These are phyloP conservation scores for Aldabrachelys gigantea DNA, from an alignment of 2,113 vertebrate genomes.

Conservation along the genomic window DNA sequence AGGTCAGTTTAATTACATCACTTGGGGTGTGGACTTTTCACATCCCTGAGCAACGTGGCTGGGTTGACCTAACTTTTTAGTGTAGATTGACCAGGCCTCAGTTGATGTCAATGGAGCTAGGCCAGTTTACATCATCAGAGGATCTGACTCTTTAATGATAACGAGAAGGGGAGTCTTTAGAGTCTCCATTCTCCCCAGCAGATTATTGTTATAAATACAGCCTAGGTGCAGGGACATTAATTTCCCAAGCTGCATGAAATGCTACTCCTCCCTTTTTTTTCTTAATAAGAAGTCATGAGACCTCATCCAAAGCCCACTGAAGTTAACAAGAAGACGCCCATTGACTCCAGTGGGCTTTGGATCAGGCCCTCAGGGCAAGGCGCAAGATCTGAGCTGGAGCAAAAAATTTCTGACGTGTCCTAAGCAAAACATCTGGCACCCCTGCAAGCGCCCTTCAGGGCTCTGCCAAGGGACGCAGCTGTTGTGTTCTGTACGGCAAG, in stretches of 20 bases:
- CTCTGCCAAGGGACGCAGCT: slow-evolving; percentile 59
- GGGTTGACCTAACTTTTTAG: background rate
- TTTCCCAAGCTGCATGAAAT: background rate
- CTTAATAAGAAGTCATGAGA: background rate
- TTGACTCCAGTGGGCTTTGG: background rate
- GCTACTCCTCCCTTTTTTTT: background rate
- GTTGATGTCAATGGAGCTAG: background rate
- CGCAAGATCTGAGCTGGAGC: slow-evolving; percentile 19
- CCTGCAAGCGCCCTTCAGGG: slow-evolving; percentile 30
- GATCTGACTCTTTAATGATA: background rate
- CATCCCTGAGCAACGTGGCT: background rate
- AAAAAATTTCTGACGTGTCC: slow-evolving; percentile 60
- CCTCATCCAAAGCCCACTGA: rapidly evolving
- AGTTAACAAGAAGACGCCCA: background rate
- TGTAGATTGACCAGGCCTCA: background rate
- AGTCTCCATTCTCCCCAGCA: background rate
- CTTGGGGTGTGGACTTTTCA: background rate
- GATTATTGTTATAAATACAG: background rate
- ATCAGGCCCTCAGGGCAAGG: background rate
- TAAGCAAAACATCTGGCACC: slow-evolving; percentile 70
- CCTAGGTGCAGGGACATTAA: background rate
- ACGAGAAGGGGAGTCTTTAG: background rate
- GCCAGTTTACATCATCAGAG: rapidly evolving
- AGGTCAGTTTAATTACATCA: background rate
- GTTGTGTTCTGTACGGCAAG: slow-evolving; percentile 25